Evolutionary conservation across 2,888 invertebrate species (phyloP).

Genomic region (Noctuana brunneofusca): DNA sequence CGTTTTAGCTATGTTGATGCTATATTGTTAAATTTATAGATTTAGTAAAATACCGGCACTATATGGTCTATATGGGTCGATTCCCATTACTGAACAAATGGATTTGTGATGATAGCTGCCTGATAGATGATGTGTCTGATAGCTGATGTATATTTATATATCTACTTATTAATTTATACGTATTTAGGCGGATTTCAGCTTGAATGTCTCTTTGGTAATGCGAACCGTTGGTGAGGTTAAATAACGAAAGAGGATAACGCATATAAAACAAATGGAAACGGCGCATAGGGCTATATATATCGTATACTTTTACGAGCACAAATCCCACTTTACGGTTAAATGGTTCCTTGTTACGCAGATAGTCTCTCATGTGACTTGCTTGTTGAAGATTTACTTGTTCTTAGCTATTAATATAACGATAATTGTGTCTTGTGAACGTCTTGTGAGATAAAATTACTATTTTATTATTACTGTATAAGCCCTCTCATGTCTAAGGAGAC

Average conservation of each 20-base stretch:
- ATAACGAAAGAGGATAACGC: slow-evolving; percentile 33
- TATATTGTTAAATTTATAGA: too few species aligned
- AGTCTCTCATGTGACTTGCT: slow-evolving; percentile 1
- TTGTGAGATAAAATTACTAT: not conserved
- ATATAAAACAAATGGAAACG: slow-evolving; percentile 39
- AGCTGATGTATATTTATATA: too few species aligned
- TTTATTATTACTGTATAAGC: too few species aligned
- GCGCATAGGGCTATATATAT: slow-evolving; percentile 41
- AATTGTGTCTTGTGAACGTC: not conserved
- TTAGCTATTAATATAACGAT: not conserved
- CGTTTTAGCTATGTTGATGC: too few species aligned
- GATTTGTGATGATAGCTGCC: too few species aligned
- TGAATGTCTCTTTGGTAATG: not conserved
- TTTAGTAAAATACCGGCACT: too few species aligned
- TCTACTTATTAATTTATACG: too few species aligned
- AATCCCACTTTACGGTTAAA: slow-evolving; percentile 54
- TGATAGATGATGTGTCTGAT: too few species aligned
- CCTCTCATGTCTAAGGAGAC: too few species aligned
- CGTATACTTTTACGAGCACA: slow-evolving; percentile 53
- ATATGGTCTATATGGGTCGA: too few species aligned
- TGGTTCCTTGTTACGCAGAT: slow-evolving; percentile 41
- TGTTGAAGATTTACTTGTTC: not conserved
- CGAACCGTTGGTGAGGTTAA: slow-evolving; percentile 4
- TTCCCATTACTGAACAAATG: too few species aligned
- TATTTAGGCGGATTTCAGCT: too few species aligned